Base-by-base conservation (phyloP, 1,140 invertebrate species). In the Patella vulgata region DNA sequence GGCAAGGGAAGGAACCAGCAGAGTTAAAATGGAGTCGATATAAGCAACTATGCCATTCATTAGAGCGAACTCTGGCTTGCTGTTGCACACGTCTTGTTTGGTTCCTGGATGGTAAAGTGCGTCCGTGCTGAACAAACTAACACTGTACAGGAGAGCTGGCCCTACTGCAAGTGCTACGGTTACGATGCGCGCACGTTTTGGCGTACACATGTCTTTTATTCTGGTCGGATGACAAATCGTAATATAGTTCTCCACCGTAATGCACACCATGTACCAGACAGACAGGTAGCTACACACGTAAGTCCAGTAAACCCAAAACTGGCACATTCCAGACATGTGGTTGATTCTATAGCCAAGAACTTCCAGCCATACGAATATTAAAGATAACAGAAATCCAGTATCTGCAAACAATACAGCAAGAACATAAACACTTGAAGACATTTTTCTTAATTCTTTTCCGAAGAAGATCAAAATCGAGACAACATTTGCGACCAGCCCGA, bases 231-330 rank as follows among this genome's bases (percentile, higher is more conserved):
- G 91, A 62, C 89, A 86, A 0, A 94, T 75, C 0, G 92, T 93
- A 5, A 94, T 88, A 75, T 93, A 93, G 27, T 92, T 83, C 78
- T 95, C 93, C 0, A 92, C 87, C 0, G 92, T 94, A 76, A 94
- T 94, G 6, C 91, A 90, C 3, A 94, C 91, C 1, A 92, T 90
- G 48, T 92, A 87, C 92, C 92, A 94, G 0, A 91, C 89, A 66
- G 91, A 92, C 31, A 91, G 84, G 71, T 90, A 91, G 68, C 89
- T 88, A 57, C 89, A 89, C 27, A 92, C 87, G 62, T 89, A 89
- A 40, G 88, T 88, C 1, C 89, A 71, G 76, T 92, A 94, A 9
- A 90, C 86, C 59, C 91, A 88, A 14, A 89, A 81, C 67, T 93
- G 90, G 73, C 92, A 94, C 56, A 63, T 61, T 1, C 63, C 62